These are phyloP conservation scores for Pycnonotus jocosus DNA, from an alignment of 2,113 vertebrate genomes.

Conservation along the genomic window DNA sequence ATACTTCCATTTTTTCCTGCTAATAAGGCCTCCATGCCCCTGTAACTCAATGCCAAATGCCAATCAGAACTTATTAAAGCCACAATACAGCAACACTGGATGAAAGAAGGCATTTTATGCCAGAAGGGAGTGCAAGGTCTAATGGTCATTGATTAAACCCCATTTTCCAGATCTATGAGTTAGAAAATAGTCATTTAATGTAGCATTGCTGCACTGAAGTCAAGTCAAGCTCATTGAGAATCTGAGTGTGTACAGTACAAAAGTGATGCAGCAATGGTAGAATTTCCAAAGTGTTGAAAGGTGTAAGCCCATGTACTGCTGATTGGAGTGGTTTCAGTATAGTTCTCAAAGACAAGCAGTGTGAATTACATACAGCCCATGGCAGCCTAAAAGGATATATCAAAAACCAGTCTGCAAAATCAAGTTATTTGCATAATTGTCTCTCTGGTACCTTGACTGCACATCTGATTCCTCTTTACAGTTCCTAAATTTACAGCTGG, in stretches of 20 bases:
- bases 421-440: not conserved
- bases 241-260: not conserved
- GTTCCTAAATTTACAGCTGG: not conserved
- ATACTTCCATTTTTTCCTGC: not conserved
- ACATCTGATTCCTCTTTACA: not conserved
- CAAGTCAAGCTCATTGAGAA: conserved; percentile 7
- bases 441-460: not conserved
- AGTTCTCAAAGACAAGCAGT: not conserved
- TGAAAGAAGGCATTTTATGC: conserved; percentile 49
- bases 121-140: conserved; percentile 31
- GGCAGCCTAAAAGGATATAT: not conserved
- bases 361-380: not conserved
- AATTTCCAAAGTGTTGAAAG: not conserved
- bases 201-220: conserved; percentile 28
- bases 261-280: not conserved
- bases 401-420: not conserved
- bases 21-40: not conserved
- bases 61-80: conserved; percentile 25
- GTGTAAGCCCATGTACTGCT: not conserved
- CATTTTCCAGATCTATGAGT: conserved; percentile 68
- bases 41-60: not conserved
- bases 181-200: conserved; percentile 71
- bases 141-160: conserved; percentile 68
- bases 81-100: not conserved
- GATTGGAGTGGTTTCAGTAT: not conserved